These are phyloP conservation scores for Platalea minor DNA, from an alignment of 2,797 vertebrate genomes.

Conservation along the genomic window DNA sequence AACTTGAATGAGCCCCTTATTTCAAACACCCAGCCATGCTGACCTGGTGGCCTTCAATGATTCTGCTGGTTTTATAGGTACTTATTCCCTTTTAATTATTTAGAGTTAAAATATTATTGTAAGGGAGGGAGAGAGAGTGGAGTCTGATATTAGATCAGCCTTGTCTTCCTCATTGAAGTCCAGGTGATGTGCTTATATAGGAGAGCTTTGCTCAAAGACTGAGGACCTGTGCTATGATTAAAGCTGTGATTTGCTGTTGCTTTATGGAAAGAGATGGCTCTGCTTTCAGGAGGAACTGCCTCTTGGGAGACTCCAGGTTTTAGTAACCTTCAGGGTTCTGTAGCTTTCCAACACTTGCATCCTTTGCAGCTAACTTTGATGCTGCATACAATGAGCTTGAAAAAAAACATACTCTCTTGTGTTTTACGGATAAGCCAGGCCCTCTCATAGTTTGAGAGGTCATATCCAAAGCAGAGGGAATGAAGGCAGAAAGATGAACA, in stretches of 20 bases:
- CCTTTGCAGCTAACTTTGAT: not conserved
- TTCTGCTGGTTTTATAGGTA: not conserved
- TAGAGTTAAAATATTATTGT: not conserved
- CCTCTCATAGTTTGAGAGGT: not conserved
- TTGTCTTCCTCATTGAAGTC: not conserved
- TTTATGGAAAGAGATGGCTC: not conserved
- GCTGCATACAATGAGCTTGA: not conserved
- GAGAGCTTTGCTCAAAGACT: not conserved
- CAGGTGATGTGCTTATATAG: not conserved
- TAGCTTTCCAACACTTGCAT: not conserved
- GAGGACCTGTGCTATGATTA: not conserved
- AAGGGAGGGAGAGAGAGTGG: not conserved
- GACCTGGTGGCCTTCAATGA: not conserved
- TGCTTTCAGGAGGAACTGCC: not conserved
- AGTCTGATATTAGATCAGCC: not conserved
- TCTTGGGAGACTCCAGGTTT: not conserved
- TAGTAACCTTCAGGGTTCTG: not conserved
- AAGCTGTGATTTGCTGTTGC: not conserved
- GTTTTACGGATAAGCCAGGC: not conserved
- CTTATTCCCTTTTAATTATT: conserved; percentile 35
- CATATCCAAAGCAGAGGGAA: not conserved
- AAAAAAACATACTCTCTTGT: not conserved
- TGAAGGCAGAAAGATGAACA: not conserved
- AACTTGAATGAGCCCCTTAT: not conserved
- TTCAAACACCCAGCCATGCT: not conserved